These are phyloP conservation scores for Andrena trimmerana DNA, from an alignment of 2,888 invertebrate species.

Conservation along the genomic window DNA sequence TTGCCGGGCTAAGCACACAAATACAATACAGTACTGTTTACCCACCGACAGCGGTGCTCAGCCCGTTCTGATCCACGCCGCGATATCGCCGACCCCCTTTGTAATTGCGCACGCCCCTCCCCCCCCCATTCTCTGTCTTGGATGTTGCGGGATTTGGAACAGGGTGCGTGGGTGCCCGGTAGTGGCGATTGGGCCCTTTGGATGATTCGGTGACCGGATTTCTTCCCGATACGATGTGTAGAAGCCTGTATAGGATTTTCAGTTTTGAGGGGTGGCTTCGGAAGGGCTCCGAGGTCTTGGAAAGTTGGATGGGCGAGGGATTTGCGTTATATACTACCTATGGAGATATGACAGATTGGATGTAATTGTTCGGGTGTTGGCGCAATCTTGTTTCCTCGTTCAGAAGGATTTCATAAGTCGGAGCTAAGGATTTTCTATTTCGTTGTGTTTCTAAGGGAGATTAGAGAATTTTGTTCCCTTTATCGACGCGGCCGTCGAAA, in stretches of 20 bases:
- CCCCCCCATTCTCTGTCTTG: no score
- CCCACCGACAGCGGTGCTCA: conserved; percentile 78
- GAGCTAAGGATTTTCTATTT: not conserved
- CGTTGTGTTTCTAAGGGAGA: not conserved
- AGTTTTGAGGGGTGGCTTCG: not conserved
- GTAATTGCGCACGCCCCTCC: conserved; percentile 34
- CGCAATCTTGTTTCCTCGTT: no score
- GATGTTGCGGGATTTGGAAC: not conserved
- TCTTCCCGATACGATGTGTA: not conserved
- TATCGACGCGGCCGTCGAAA: conserved; percentile 42
- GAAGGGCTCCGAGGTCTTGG: no score
- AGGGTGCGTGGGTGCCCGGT: not conserved
- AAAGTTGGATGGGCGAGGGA: no score
- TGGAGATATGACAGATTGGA: no score
- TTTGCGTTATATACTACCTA: no score
- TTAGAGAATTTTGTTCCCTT: conserved; percentile 22
- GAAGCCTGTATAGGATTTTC: not conserved
- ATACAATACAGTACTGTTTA: conserved; percentile 82
- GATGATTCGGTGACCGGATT: not conserved
- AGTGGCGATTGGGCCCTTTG: not conserved
- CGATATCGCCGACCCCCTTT: conserved; percentile 36
- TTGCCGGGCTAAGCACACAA: conserved; percentile 83
- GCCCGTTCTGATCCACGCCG: conserved; percentile 38
- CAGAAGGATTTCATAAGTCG: no score
- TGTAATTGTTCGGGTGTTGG: no score